Base-by-base conservation (phyloP, 2,888 invertebrate genomes). In the Spodoptera exigua region DNA sequence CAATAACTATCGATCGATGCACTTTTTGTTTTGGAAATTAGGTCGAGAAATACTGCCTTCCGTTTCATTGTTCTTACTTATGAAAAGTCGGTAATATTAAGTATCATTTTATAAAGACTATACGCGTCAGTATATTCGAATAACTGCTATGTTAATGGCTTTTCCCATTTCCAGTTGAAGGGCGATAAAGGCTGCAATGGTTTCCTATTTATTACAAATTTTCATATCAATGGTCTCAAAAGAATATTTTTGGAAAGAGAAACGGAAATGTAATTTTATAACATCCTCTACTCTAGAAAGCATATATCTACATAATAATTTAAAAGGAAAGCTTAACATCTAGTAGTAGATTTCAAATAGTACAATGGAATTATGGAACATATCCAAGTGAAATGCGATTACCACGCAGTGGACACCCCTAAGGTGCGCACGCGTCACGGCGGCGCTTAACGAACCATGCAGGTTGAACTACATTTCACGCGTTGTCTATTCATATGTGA, bases 381-480 rank as follows among this genome's bases (percentile, higher is more conserved):
- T 57, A 76, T 67, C 49, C 43, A 67, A 75, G 71, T 62, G 61
- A 67, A 67, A 70, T 70, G 73, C 70, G 53, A 66, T 63, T 74
- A 70, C 70, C 57, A 67, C 55, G 51, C 43, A 61, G 47, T 56
- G 49, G 60, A 62, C 65, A 72, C 66, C 72, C 66, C 55, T 45
- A 46, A 54, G 48, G 43, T 52, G 63, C 72, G 76, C 76, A 79
- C 76, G 56, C 61, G 64, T 47, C 66, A 57, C 58, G 55, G 44
- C 45, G 40, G 43, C 45, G 76, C 45, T 70, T 76, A 87, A 70
- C 86, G 81, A 81, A 87, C 85, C 88, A 81, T 89, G 80, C 70
- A 81, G 75, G 71, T 67, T 88, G 90, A 72, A 76, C 89, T 83
- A 89, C 80, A 87, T 90, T 88, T 89, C 85, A 88, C 84, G 88